These are phyloP conservation scores for Aramus guarauna DNA, from an alignment of 2,113 vertebrate genomes.

Conservation along the genomic window DNA sequence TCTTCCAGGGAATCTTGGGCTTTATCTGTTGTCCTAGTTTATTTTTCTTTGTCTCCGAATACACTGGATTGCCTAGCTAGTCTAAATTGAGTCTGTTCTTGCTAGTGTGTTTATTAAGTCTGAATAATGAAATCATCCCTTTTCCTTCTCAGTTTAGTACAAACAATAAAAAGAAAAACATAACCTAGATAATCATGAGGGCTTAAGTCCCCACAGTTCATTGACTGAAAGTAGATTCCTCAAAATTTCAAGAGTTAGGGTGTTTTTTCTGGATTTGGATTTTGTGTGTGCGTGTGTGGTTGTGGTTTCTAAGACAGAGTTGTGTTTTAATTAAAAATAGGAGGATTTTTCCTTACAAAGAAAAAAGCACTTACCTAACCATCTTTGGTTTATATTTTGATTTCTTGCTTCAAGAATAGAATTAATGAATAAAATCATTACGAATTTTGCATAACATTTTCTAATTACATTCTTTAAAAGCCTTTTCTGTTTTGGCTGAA, in stretches of 20 bases:
- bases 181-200: not conserved
- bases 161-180: not conserved
- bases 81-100: not conserved
- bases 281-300: rapidly evolving
- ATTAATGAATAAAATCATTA: not conserved
- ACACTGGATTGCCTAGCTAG: not conserved
- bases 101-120: not conserved
- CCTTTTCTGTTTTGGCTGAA: not conserved
- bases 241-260: not conserved
- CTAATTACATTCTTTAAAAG: not conserved
- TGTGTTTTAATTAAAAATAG: not conserved
- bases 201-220: not conserved
- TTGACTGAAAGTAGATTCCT: not conserved
- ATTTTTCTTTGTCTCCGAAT: not conserved
- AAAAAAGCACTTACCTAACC: not conserved
- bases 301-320: not conserved
- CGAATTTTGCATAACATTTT: not conserved
- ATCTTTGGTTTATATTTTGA: not conserved
- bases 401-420: not conserved
- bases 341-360: not conserved
- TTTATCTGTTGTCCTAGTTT: not conserved
- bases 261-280: not conserved
- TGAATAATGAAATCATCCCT: not conserved
- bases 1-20: not conserved
- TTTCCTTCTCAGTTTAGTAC: not conserved